Base-by-base conservation (phyloP, 2,797 vertebrate genomes). In the Tragopan temminckii region DNA sequence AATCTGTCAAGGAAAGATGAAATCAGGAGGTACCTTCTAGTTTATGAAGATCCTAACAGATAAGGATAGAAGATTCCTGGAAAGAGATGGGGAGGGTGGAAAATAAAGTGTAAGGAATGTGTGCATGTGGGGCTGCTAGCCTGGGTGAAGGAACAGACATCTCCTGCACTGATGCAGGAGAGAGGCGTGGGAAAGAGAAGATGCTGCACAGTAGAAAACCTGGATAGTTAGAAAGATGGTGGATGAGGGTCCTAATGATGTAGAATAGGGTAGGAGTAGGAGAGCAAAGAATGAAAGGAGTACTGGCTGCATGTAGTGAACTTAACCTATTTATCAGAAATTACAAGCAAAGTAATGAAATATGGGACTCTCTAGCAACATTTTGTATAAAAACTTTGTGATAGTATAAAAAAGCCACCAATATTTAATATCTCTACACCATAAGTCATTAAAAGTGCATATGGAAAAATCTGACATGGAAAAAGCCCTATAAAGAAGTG, bases 251-350 rank as follows among this genome's bases (percentile, higher is more conserved):
- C 14, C 5, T 18, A 12, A 4, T 8, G 12, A 68, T 6, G 25
- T 0, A 1, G 19, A 61, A 24, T 0, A 61, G 9, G 6, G 5
- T 4, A 67, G 33, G 7, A 70, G 7, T 31, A 74, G 17, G 2
- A 21, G 2, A 31, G 36, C 7, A 91, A 86, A 8, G 9, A 76
- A 68, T 35, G 45, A 42, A 85, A 59, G 12, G 17, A 53, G 3
- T 31, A 53, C 59, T 63, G n/a, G 17, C 29, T 50, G 27, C 1
- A 0, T 24, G 29, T 35, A 62, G 25, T 6, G 21, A 72, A 29
- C 38, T 55, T 79, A 18, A 84, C 46, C 25, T 45, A 3, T 25
- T 75, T 40, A 48, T 17, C 13, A 69, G 43, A 66, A 52, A 2
- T 50, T 66, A 66, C 21, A 33, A 81, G 8, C 4, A 42, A 72